Evolutionary conservation across 2,113 vertebrate species (phyloP), one percentile per base, ranked within the genome.

Genomic region (Emydura subglobosa): DNA sequence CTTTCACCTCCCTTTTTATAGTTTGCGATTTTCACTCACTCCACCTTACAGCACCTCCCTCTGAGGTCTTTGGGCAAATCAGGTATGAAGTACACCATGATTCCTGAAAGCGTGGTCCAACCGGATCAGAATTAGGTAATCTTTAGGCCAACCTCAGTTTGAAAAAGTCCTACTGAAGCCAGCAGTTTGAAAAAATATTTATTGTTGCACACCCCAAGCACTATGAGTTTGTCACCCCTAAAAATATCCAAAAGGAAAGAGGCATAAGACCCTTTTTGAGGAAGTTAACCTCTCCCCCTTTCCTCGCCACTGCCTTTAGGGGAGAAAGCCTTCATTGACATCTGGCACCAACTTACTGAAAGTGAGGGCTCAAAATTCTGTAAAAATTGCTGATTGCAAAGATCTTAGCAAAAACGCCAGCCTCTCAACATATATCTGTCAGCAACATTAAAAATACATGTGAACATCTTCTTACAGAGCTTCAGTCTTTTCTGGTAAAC

Each of bases 201-300:
- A 76, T 82, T 86, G 82, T 21, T 87, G 29, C 83, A 93, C 54
- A 79, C 27, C 88, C n/a, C 79, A 47, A 91, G 91, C 88, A 85
- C 79, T 1, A 12, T 42, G 42, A 76, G 24, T 47, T 76, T 44
- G 24, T 44, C 39, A 86, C 50, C 61, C 61, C 76, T 7, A 5
- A 65, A 83, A 50, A 13, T 51, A 88, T 55, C 78, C 61, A 44
- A 92, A 79, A 92, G 82, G 61, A 31, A 83, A 82, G 87, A 78
- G 14, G 65, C 17, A 19, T 34, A 68, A n/a, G 34, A 47, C 72
- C 42, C 10, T 7, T 76, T 44, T 47, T 25, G 24, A 76, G 72
- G 72, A 76, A 76, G 42, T 13, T 76, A 27, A 44, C 11, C 42
- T 44, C 4, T 27, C 13, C 72, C 27, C 22, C 39, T 24, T 42